A percentile compares a stretch with the other conserved stretches of the same genome.
Evolutionary conservation across 1,140 invertebrate species (phyloP).

Genomic region (Drosophila subpulchrella): DNA sequence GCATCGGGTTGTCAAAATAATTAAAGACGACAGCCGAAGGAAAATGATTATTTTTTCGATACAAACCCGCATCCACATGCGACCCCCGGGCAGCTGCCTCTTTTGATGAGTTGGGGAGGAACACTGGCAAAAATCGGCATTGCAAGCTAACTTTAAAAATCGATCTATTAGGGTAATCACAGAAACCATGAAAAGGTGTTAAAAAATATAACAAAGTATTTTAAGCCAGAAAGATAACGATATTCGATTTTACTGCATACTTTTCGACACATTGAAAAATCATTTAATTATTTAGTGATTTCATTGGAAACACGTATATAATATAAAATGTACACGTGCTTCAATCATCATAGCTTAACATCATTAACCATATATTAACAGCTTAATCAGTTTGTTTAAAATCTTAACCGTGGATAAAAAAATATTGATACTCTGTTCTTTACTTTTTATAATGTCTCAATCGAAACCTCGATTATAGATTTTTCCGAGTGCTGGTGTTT

Average conservation of each 20-base stretch:
- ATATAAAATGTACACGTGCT: no score
- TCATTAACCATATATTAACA: no score
- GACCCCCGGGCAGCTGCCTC: constrained; percentile 2
- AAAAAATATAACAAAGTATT: no score
- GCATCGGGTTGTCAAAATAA: constrained; percentile 44
- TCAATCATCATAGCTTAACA: no score
- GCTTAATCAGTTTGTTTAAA: no score
- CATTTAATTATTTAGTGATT: no score
- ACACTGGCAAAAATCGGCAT: background rate
- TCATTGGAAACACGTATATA: no score
- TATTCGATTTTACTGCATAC: no score
- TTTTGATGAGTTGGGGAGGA: background rate
- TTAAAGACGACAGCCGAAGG: constrained; percentile 43
- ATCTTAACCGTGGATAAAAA: no score
- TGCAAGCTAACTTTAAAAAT: background rate
- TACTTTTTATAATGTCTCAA: constrained; percentile 8
- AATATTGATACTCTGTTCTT: background rate
- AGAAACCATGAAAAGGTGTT: no score
- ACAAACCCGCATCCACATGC: constrained; percentile 24
- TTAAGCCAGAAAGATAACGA: no score
- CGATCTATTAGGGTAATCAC: background rate
- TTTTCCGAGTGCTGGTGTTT: constrained; percentile 17
- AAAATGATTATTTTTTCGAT: constrained; percentile 47
- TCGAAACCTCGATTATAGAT: constrained; percentile 8
- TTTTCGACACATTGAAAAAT: no score